phyloP scores from a whole-genome alignment of 1,140 invertebrate species.

The Campoletis sonorensis region DNA sequence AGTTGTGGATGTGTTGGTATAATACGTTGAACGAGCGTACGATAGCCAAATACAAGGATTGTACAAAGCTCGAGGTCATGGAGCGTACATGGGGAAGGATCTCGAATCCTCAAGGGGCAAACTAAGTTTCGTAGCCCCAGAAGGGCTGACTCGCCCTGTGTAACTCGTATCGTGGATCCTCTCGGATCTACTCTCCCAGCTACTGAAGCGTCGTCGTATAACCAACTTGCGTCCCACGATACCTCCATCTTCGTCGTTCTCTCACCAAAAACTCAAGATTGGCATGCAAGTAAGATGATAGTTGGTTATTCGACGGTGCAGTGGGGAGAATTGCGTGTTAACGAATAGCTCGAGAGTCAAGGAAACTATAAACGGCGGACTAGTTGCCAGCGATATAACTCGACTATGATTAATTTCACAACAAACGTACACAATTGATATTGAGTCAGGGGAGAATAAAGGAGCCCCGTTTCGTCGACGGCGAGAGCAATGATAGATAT shows the following conservation, averaged over 20 bases:
- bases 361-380: background rate
- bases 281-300: constrained; percentile 5
- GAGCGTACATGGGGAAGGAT: background rate
- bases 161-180: background rate
- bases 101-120: constrained; percentile 19
- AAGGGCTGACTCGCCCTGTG: constrained; percentile 5
- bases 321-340: background rate
- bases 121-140: constrained; percentile 29
- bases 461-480: constrained; percentile 39
- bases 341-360: background rate
- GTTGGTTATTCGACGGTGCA: background rate
- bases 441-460: constrained; percentile 49
- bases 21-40: background rate
- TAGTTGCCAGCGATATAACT: constrained; percentile 59
- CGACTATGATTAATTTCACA: constrained; percentile 62
- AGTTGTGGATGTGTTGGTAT: background rate
- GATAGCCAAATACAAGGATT: background rate
- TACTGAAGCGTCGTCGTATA: background rate
- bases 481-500: background rate
- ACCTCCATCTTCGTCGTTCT: constrained; percentile 20
- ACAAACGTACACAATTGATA: constrained; percentile 56
- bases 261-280: constrained; percentile 1
- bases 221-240: background rate
- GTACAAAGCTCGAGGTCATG: background rate
- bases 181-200: background rate